A percentile compares a stretch with the other conserved stretches of the same genome.
These are phyloP conservation scores for Orthosia gothica DNA, from an alignment of 2,888 invertebrate genomes.

Conservation along the genomic window DNA sequence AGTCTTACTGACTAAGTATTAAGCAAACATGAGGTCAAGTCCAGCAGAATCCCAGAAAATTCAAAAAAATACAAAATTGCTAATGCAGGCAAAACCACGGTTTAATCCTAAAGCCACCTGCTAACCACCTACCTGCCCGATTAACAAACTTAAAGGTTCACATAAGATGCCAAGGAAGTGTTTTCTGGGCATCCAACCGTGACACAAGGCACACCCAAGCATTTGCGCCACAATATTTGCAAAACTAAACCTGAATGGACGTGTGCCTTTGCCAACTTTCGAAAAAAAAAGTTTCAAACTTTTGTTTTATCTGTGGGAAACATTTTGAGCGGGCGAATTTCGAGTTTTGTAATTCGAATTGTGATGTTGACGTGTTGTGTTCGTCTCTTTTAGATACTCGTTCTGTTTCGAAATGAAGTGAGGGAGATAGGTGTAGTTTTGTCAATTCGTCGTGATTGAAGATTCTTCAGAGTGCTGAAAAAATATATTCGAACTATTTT, in stretches of 20 bases:
- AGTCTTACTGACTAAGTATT: no score
- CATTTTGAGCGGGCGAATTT: constrained; percentile 61
- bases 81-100: constrained; percentile 34
- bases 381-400: constrained; percentile 40
- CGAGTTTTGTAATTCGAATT: constrained; percentile 48
- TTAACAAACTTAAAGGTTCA: constrained; percentile 85
- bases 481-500: background rate
- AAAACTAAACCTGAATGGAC: constrained; percentile 83
- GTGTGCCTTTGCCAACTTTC: constrained; percentile 73
- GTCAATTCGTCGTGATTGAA: constrained; percentile 28
- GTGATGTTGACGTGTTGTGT: constrained; percentile 26
- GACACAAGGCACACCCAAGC: constrained; percentile 83
- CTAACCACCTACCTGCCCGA: constrained; percentile 66
- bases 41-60: no score
- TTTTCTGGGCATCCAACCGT: constrained; percentile 80
- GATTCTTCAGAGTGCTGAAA: constrained; percentile 35
- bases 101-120: background rate
- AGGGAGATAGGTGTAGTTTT: constrained; percentile 53
- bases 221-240: constrained; percentile 87
- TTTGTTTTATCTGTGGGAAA: constrained; percentile 61
- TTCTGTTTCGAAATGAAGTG: constrained; percentile 17
- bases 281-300: constrained; percentile 66
- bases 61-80: no score
- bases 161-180: constrained; percentile 83
- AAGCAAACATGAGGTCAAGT: no score